Evolutionary conservation across 2,113 vertebrate species (phyloP), one percentile per base, ranked within the genome.

Genomic region (Heliornis fulica): DNA sequence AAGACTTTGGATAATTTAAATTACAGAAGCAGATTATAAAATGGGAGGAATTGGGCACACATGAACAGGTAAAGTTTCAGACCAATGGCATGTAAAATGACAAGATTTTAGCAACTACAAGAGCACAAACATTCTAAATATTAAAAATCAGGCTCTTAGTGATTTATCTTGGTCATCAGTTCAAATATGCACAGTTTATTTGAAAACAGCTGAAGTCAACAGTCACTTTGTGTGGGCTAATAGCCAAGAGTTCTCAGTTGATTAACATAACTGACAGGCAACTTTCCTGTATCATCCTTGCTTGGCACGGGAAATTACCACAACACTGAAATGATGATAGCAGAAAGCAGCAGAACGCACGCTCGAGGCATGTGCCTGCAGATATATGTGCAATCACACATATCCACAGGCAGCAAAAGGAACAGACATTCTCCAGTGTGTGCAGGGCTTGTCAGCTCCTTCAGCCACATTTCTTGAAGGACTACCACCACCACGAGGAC

Each of bases 131-230:
- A 48, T 40, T 60, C 53, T 65, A 90, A 90, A 80, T 74, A 89
- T 57, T 80, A 86, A 68, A 75, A 31, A 69, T 19, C 13, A 48
- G 22, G 19, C 57, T 77, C 76, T 45, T n/a, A 64, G 36, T 57
- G 38, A 77, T 40, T 81, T 66, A 50, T 40, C 76, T 88, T 14
- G 5, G 29, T 88, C 50, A 45, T 81, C 60, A 89, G 26, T 53
- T 94, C 36, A 93, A 85, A 79, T 57, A 38, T 68, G 66, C 53
- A 94, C 91, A 94, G 36, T 36, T 76, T 71, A 46, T 72, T 43
- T 83, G 85, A 83, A 93, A 93, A 69, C 66, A 92, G 66, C n/a
- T 83, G 38, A 92, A 70, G 63, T 45, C 41, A 89, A 76, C 59
- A 54, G 48, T 66, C 25, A 29, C 31, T 69, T 57, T 18, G 3